Evolutionary conservation across 2,797 vertebrate genomes (phyloP).

Genomic region (Poecilia velifera): DNA sequence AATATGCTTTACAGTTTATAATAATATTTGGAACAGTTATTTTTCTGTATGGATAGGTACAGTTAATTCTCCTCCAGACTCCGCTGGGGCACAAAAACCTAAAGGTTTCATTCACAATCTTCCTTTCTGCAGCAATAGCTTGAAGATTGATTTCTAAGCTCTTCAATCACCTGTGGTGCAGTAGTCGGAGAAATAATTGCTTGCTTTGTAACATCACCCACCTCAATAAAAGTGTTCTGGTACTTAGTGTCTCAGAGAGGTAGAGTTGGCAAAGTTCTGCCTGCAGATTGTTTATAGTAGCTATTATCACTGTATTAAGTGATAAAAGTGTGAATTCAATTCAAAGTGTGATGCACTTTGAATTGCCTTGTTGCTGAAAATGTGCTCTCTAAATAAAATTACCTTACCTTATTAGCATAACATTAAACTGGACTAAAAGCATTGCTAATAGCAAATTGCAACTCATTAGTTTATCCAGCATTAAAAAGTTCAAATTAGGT

Average conservation of each 20-base stretch:
- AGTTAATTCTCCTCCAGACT: constrained; percentile 26
- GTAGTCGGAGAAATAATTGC: constrained; percentile 74
- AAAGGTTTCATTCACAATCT: constrained; percentile 56
- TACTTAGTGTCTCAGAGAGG: constrained; percentile 40
- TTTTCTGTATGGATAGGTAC: constrained; percentile 19
- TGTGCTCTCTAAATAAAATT: too few species aligned
- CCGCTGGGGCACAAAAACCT: constrained; percentile 37
- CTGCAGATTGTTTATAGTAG: constrained; percentile 31
- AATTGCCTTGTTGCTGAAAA: too few species aligned
- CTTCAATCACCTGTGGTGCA: constrained; percentile 79
- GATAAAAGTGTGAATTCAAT: too few species aligned
- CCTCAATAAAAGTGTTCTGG: constrained; percentile 52
- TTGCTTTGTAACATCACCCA: constrained; percentile 69
- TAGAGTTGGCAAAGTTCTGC: constrained; percentile 18
- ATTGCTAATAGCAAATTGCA: constrained; percentile 28
- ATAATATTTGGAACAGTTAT: constrained; percentile 26
- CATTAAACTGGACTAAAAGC: constrained; percentile 19
- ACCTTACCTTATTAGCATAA: not conserved
- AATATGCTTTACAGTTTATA: constrained; percentile 41
- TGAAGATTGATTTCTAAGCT: constrained; percentile 73
- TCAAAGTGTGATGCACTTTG: too few species aligned
- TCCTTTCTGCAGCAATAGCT: constrained; percentile 53
- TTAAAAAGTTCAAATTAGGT: constrained; percentile 18
- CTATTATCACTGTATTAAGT: constrained; percentile 19
- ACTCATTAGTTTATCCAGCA: constrained; percentile 17